These are phyloP conservation scores for Notodonta ziczac DNA, from an alignment of 2,888 invertebrate species.

Conservation along the genomic window DNA sequence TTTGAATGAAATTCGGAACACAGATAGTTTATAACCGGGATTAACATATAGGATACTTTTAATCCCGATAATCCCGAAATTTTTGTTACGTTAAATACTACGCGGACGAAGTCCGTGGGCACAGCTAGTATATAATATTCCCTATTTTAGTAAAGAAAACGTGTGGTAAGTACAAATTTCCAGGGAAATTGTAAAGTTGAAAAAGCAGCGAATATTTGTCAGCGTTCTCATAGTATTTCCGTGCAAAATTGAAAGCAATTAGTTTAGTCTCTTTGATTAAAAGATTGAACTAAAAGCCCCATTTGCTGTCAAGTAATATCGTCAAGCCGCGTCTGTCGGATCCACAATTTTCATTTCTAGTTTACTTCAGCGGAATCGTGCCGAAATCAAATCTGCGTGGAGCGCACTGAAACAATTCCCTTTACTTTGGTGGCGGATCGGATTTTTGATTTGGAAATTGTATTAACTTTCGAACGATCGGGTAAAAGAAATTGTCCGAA, in stretches of 20 bases:
- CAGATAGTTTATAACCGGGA: no score
- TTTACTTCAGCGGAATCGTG: conserved; percentile 39
- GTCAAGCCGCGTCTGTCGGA: conserved; percentile 20
- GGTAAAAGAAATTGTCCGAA: conserved; percentile 36
- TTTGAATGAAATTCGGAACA: no score
- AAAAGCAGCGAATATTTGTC: conserved; percentile 17
- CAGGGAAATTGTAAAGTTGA: neutral
- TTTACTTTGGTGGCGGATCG: conserved; percentile 52
- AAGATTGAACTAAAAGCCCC: conserved; percentile 32
- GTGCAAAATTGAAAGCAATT: conserved; percentile 39
- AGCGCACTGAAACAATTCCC: conserved; percentile 53
- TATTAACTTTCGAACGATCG: conserved; percentile 53
- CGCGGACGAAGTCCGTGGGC: no score
- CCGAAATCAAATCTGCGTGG: conserved; percentile 56
- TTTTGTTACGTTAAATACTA: no score
- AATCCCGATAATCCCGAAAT: no score
- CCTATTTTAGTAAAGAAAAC: no score
- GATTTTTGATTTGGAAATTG: conserved; percentile 63
- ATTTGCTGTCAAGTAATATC: conserved; percentile 32
- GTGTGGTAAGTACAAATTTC: no score
- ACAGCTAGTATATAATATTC: no score
- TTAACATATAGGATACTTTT: no score
- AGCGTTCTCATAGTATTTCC: conserved; percentile 15
- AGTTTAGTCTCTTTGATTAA: conserved; percentile 34
- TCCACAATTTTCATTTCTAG: conserved; percentile 45